A percentile compares a stretch with the other conserved stretches of the same genome.
phyloP scores from a whole-genome alignment of 2,113 vertebrate genomes.

The Syngnathus scovelli region DNA sequence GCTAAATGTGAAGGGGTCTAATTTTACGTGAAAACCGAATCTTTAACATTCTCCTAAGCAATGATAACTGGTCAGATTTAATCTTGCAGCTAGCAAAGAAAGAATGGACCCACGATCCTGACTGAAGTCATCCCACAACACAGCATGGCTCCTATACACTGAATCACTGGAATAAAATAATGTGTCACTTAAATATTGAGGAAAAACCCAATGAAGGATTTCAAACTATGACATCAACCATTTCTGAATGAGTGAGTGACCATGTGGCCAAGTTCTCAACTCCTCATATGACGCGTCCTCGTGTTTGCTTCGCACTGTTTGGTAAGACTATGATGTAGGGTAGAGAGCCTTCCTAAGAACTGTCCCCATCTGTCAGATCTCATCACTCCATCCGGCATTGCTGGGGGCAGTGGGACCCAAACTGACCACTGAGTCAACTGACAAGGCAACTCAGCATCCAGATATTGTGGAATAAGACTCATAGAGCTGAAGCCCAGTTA shows the following conservation, averaged over 20 bases:
- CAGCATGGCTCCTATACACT: no score
- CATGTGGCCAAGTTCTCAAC: conserved; percentile 29
- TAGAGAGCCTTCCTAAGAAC: conserved; percentile 47
- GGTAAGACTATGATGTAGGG: conserved; percentile 35
- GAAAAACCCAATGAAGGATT: conserved; percentile 6
- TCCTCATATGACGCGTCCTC: conserved; percentile 19
- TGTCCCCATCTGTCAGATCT: conserved; percentile 60
- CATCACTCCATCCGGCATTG: conserved; percentile 46
- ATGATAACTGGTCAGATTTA: no score
- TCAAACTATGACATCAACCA: conserved; percentile 21
- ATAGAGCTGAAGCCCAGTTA: conserved; percentile 7
- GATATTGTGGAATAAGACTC: conserved; percentile 31
- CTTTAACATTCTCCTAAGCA: no score
- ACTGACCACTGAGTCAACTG: conserved; percentile 70
- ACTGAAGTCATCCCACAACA: no score
- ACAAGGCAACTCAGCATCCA: conserved; percentile 64
- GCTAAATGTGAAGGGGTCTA: no score
- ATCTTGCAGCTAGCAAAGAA: no score
- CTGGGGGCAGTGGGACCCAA: conserved; percentile 54
- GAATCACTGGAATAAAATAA: no score
- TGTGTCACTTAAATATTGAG: neutral
- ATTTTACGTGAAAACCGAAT: no score
- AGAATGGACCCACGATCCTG: no score
- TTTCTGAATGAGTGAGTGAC: conserved; percentile 26
- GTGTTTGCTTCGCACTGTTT: conserved; percentile 28